phyloP scores from a whole-genome alignment of 2,888 invertebrate species.

The Galerucella pusilla region DNA sequence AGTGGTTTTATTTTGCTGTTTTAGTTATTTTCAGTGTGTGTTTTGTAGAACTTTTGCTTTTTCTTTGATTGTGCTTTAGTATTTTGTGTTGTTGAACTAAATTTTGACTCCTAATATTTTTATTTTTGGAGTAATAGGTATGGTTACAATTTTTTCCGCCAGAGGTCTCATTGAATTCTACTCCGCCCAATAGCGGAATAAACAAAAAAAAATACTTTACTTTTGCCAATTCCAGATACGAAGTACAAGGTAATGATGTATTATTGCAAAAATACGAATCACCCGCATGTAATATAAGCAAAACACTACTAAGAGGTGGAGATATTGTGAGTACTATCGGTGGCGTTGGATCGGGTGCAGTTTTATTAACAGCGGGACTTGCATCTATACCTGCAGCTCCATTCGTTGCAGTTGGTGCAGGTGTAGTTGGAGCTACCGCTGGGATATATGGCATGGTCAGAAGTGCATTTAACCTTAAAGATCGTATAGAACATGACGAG shows the following conservation, averaged over 20 bases:
- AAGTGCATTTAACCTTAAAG: constrained; percentile 57
- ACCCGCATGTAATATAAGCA: constrained; percentile 56
- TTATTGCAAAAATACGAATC: constrained; percentile 55
- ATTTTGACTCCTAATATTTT: too few species aligned
- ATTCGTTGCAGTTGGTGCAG: constrained; percentile 34
- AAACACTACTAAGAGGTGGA: constrained; percentile 51
- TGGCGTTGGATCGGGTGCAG: constrained; percentile 65
- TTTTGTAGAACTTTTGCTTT: too few species aligned
- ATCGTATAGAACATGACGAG: constrained; percentile 60
- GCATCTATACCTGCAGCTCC: constrained; percentile 52
- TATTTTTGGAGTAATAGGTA: too few species aligned
- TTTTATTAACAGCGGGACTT: constrained; percentile 68
- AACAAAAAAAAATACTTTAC: too few species aligned
- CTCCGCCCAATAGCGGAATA: too few species aligned
- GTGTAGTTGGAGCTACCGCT: constrained; percentile 42
- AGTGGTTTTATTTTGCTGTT: too few species aligned
- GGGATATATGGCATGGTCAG: constrained; percentile 67
- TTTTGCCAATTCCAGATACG: constrained; percentile 46
- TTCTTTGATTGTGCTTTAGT: too few species aligned
- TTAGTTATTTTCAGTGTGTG: too few species aligned
- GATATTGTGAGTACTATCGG: constrained; percentile 56
- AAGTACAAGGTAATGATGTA: constrained; percentile 53
- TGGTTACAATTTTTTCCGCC: too few species aligned
- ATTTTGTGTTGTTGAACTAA: too few species aligned
- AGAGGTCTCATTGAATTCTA: too few species aligned